phyloP scores from a whole-genome alignment of 2,797 vertebrate genomes.

The Xenops minutus region DNA sequence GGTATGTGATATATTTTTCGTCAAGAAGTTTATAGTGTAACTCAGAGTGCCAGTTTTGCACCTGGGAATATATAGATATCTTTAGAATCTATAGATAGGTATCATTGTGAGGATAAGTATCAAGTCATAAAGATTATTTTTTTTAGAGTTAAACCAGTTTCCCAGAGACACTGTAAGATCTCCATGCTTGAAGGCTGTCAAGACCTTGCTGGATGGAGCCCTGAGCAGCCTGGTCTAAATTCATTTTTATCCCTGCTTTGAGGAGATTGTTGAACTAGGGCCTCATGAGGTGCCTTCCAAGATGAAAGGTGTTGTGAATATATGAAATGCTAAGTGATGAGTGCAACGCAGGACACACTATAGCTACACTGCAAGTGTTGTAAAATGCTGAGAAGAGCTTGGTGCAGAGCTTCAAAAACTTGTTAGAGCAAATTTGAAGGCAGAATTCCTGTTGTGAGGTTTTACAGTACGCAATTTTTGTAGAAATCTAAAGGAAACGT shows the following conservation, averaged over 20 bases:
- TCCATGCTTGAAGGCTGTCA: background rate
- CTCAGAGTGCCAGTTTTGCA: background rate
- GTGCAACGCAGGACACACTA: accelerated
- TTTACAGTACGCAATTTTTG: background rate
- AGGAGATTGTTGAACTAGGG: background rate
- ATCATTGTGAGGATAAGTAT: background rate
- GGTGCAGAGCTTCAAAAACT: background rate
- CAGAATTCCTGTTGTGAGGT: background rate
- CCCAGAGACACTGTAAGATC: background rate
- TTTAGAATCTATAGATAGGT: background rate
- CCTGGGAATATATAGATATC: background rate
- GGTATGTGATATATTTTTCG: background rate
- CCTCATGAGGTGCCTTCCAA: background rate
- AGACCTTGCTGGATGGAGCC: background rate
- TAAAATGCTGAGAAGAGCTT: background rate
- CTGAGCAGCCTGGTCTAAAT: background rate
- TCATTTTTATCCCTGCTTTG: background rate
- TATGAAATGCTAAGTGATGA: background rate
- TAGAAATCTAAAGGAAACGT: background rate
- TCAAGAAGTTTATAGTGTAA: background rate
- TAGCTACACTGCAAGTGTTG: background rate
- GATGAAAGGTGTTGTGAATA: background rate
- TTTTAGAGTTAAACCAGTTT: background rate
- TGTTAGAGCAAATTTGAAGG: background rate
- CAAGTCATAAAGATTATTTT: background rate